Percentiles rank a stretch among this genome's conserved stretches.
Conservation (phyloP, 2,888 invertebrate species). For the Ptychoptera contaminata region DNA sequence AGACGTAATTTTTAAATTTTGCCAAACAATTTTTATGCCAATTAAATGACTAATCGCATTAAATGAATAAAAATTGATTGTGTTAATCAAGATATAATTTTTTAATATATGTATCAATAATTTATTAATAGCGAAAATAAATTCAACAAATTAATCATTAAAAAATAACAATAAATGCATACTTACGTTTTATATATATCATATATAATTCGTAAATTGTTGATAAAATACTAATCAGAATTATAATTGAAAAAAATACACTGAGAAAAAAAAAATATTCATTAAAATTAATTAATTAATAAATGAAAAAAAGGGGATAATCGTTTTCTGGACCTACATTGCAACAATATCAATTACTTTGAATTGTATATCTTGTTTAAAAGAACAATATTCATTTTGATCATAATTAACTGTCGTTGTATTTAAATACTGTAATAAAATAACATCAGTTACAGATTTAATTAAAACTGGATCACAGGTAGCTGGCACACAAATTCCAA, state of each 20-base stretch:
- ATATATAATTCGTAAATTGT: slow-evolving; percentile 1
- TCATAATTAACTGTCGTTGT: background rate
- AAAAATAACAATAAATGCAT: too few species aligned
- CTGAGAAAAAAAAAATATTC: background rate
- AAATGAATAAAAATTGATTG: too few species aligned
- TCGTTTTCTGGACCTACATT: background rate
- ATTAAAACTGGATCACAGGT: background rate
- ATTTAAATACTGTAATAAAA: background rate
- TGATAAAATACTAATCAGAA: background rate
- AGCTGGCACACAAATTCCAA: slow-evolving; percentile 1
- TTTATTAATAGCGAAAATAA: too few species aligned
- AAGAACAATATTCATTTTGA: background rate
- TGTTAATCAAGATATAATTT: too few species aligned
- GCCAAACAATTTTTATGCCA: too few species aligned
- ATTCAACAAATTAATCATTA: too few species aligned
- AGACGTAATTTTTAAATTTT: too few species aligned
- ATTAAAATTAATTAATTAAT: background rate
- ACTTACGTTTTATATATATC: background rate
- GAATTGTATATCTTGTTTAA: background rate
- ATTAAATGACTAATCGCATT: too few species aligned
- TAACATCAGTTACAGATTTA: background rate
- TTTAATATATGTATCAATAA: too few species aligned
- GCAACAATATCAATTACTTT: background rate
- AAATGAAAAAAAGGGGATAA: background rate
- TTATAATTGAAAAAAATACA: background rate